Base-by-base conservation (phyloP, 2,113 vertebrate species). In the Nycticorax nycticorax region DNA sequence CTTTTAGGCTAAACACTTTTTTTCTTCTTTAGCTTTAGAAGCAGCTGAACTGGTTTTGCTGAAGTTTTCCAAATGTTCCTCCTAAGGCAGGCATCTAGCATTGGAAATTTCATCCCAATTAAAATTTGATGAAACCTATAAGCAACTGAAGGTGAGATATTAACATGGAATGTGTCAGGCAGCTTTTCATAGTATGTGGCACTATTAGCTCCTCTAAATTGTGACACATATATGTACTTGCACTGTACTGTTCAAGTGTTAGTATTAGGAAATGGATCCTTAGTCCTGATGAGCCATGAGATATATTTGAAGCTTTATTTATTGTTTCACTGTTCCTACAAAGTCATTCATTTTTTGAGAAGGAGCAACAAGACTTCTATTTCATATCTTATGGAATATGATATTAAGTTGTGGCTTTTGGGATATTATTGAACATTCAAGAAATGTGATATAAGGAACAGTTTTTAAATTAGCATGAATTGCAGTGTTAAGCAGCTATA, bases 211-310 rank as follows among this genome's bases (percentile, higher is more conserved):
- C 19, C 45, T 83, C 39, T 74, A 35, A 77, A 59, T 63, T 3
- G 0, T 57, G 72, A 30, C 41, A 30, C 4, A 0, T 53, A 5
- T 1, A 0, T 59, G 20, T 71, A 27, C 52, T 71, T 84, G 26
- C 7, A 27, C n/a, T 63, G 28, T 50, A 7, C n/a, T 78, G 13
- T 66, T 88, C 37, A 43, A 85, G 26, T 45, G 17, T 77, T 57
- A 15, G 15, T 23, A 37, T 47, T 84, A 83, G n/a, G 50, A 81
- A 72, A 35, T 47, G 27, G 14, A 52, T 77, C 50, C 16, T 62
- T 30, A n/a, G 30, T 63, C 52, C 24, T 57, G 45, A 66, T 0
- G 2, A 75, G 28, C 11, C 56, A 14, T 32, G 77, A 20, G 28
- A 45, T 84, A 14, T 45, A n/a, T 45, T 78, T 69, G 22, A 22